Base-by-base conservation (phyloP, 1,140 invertebrate genomes). In the Eumaeus atala region DNA sequence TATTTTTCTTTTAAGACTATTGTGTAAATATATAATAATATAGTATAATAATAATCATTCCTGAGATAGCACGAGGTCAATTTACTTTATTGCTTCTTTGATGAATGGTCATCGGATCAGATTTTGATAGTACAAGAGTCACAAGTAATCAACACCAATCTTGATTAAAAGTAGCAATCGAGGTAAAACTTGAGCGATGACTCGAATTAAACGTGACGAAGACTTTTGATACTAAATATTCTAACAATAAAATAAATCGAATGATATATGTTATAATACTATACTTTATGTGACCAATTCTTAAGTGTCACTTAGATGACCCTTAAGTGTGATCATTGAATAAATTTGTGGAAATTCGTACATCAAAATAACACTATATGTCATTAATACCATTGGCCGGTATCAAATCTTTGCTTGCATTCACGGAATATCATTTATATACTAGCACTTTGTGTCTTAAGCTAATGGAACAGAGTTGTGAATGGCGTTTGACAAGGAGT, bases 401-500 rank as follows among this genome's bases (percentile, higher is more conserved):
- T 58, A 61, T 48, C 61, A 54, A 61, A 58, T 55, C 58, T 44
- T 42, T 33, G 47, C 56, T 58, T 47, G 54, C 54, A 54, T 64
- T 51, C 37, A 53, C 47, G 55, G 16, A 48, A n/a, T 33, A 18
- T 17, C 42, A 35, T 10, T 9, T 37, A 2, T 54, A 18, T n/a
- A n/a, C n/a, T 38, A 37, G 47, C 49, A 64, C 56, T 61, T 44
- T 67, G 42, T 51, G 51, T 50, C 48, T 61, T 61, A 64, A 34
- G 28, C 17, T 12, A 28, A 58, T 42, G 61, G 48, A 61, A 62
- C 63, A 66, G 48, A 16, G 56, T 36, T 58, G 33, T 52, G 18
- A 53, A 47, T 44, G 11, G 33, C 14, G 18, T 47, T 35, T 34
- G 38, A 44, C 16, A 16, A 14, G 48, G 53, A 52, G 57, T 42